Base-by-base conservation (phyloP, 2,797 vertebrate species). In the Ciconia nigra region DNA sequence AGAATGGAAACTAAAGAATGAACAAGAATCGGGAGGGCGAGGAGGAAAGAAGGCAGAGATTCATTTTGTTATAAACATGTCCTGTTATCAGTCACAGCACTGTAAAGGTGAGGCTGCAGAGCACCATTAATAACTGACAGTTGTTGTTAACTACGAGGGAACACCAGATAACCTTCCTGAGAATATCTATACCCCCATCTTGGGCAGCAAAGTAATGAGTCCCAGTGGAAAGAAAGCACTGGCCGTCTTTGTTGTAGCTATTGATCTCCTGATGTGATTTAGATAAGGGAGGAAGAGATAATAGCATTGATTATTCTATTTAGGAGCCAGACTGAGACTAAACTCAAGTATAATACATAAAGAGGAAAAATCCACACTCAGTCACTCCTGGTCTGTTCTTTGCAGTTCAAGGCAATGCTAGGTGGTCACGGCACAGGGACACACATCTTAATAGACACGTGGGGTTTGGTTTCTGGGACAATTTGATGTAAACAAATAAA, bases 301-400 rank as follows among this genome's bases (percentile, higher is more conserved):
- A 98, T 98, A 97, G 95, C 97, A 98, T 98, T 98, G 98, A 98
- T 98, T 98, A 98, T 98, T 98, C 98, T 98, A 98, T 98, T 98
- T 98, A 98, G 97, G 96, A 98, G 97, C 95, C 97, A 95, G 96
- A 95, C 97, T 76, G 81, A 98, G 97, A 97, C 96, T 97, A 98
- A 98, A 98, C 97, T 97, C 97, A 95, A 97, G 96, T 97, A 97
- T 94, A 97, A 98, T 92, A 96, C 90, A 96, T 52, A 96, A 96
- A 96, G 89, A 96, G 92, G 88, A 77, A 92, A 96, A 74, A 35
- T 37, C 57, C 67, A 65, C 93, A 83, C 81, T 98, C 95, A 57
- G 92, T 98, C 97, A 96, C 93, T 92, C 85, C 83, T 96, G 95
- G 97, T 96, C 95, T 94, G 81, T 94, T 96, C 93, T 95, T 77